phyloP scores from a whole-genome alignment of 2,888 invertebrate species.

The Acanthosepion pharaonis region DNA sequence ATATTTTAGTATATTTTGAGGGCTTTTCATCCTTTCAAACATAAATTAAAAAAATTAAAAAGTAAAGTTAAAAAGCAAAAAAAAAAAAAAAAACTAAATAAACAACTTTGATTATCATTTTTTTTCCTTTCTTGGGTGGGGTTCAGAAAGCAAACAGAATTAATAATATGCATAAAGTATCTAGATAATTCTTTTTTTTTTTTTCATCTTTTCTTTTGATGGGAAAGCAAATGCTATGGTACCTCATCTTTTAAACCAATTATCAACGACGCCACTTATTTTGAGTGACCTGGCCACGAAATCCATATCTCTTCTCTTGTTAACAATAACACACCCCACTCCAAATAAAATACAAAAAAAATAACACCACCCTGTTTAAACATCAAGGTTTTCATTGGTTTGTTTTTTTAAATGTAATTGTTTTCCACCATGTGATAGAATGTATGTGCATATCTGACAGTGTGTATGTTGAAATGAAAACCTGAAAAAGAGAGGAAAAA shows the following conservation, averaged over 20 bases:
- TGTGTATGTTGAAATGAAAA: neutral
- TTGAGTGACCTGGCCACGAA: neutral
- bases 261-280: constrained; percentile 22
- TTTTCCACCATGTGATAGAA: neutral
- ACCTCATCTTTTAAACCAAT: constrained; percentile 14
- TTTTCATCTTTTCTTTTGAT: neutral
- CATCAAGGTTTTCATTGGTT: constrained; percentile 22
- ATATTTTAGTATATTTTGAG: constrained; percentile 21
- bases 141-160: neutral
- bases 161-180: neutral
- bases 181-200: neutral
- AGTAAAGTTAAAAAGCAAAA: neutral
- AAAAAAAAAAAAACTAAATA: neutral
- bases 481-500: neutral
- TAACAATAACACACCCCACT: constrained; percentile 17
- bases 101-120: neutral
- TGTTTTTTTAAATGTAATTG: neutral
- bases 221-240: neutral
- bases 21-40: neutral
- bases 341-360: neutral
- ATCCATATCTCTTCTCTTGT: neutral
- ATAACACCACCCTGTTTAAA: neutral
- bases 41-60: neutral
- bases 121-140: neutral
- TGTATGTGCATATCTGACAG: neutral